Evolutionary conservation across 2,797 vertebrate species (phyloP).

Genomic region (Pachyuromys duprasi): DNA sequence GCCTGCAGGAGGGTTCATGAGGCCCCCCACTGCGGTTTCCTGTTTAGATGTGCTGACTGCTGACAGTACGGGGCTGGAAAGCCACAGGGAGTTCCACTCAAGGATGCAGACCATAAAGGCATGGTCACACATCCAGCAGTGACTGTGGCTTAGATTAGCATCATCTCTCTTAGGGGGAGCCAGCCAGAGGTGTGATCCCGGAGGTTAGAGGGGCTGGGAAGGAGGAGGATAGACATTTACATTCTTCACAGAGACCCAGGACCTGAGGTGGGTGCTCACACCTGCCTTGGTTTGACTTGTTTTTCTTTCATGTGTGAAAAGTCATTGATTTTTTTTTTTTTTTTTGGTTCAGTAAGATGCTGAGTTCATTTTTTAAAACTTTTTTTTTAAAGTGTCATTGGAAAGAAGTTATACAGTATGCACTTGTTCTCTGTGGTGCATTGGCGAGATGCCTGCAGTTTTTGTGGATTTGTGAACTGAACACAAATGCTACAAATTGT

Average conservation of each 20-base stretch:
- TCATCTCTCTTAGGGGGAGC: not conserved
- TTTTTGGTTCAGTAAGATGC: not conserved
- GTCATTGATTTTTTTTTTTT: not conserved
- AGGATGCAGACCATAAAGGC: not conserved
- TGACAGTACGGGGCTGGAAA: not conserved
- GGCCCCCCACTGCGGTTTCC: not conserved
- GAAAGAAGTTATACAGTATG: not conserved
- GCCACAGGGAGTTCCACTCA: not conserved
- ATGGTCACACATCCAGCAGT: not conserved
- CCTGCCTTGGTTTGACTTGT: not conserved
- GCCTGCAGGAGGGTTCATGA: not conserved
- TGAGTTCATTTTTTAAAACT: not conserved
- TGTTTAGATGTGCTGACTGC: constrained; percentile 16
- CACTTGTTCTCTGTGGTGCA: not conserved
- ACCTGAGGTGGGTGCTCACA: not conserved
- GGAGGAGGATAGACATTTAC: not conserved
- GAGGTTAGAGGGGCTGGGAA: not conserved
- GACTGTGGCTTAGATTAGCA: not conserved
- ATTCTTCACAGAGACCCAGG: not conserved
- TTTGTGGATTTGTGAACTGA: not conserved
- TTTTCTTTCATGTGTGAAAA: not conserved
- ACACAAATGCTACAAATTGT: not conserved
- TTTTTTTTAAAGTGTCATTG: not conserved
- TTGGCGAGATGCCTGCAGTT: not conserved
- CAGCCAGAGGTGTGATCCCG: too few species aligned